Evolutionary conservation across 1,140 invertebrate species (phyloP).

Genomic region (Choristoneura fumiferana): DNA sequence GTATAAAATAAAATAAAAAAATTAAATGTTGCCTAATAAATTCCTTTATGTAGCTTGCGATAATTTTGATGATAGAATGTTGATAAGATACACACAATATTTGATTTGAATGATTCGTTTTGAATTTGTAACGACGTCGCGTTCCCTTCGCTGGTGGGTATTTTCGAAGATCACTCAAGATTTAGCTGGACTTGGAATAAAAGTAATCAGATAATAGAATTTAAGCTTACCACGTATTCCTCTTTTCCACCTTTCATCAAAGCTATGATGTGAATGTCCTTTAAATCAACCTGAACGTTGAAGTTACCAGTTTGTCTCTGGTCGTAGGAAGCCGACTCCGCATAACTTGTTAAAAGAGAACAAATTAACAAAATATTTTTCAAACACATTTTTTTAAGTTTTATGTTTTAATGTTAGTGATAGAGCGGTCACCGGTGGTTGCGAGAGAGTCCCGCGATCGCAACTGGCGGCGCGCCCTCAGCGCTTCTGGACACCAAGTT

Average conservation of each 20-base stretch:
- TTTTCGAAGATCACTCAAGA: no score
- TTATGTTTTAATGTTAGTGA: neutral
- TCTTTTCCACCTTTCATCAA: conserved; percentile 73
- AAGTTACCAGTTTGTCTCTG: conserved; percentile 87
- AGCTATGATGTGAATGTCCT: conserved; percentile 87
- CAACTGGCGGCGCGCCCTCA: conserved; percentile 42
- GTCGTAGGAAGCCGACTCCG: conserved; percentile 76
- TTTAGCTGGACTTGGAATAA: no score
- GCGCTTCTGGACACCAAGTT: conserved; percentile 60
- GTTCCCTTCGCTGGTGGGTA: no score
- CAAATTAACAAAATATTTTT: conserved; percentile 26
- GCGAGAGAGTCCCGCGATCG: conserved; percentile 40
- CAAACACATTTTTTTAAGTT: conserved; percentile 20
- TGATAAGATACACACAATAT: no score
- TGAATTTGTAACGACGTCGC: no score
- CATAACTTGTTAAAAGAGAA: conserved; percentile 14
- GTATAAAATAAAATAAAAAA: no score
- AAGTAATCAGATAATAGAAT: neutral
- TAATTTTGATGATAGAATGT: no score
- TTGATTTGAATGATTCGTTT: no score
- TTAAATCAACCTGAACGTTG: conserved; percentile 88
- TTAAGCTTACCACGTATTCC: conserved; percentile 67
- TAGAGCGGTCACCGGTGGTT: conserved; percentile 6
- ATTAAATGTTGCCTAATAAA: no score
- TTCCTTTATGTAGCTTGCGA: no score